Evolutionary conservation across 1,140 invertebrate species (phyloP).

Genomic region (Mycetomoellerius zeteki): DNA sequence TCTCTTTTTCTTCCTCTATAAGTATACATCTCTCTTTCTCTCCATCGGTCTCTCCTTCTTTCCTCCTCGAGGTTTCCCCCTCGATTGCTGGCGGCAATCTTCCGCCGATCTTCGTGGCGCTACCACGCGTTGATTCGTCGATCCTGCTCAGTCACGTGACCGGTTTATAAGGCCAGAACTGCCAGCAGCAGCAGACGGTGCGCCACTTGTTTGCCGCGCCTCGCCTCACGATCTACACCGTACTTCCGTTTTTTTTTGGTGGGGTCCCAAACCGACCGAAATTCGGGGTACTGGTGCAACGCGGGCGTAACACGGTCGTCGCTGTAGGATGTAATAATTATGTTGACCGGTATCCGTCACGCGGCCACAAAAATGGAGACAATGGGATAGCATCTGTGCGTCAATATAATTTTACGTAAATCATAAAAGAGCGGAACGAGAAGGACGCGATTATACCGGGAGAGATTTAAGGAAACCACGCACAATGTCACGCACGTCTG

Average conservation of each 20-base stretch:
- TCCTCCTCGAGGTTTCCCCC: constrained; percentile 26
- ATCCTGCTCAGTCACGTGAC: constrained; percentile 66
- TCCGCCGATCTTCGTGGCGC: constrained; percentile 43
- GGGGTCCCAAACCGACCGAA: background rate
- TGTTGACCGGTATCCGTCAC: background rate
- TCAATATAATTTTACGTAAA: background rate
- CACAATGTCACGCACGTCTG: too few relatives aligned
- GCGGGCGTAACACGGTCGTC: constrained; percentile 5
- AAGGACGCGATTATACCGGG: background rate
- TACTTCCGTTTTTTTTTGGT: constrained; percentile 45
- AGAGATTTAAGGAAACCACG: background rate
- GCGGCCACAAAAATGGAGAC: background rate
- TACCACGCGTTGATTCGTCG: constrained; percentile 69
- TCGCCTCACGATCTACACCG: constrained; percentile 31
- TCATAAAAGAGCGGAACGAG: constrained; percentile 20
- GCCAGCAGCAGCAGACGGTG: constrained; percentile 42
- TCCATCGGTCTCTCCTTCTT: constrained; percentile 21
- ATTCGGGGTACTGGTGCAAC: constrained; percentile 42
- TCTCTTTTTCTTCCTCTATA: constrained; percentile 44
- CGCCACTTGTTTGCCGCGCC: constrained; percentile 60
- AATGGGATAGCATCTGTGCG: constrained; percentile 19
- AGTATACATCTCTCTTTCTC: background rate
- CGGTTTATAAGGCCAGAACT: constrained; percentile 69
- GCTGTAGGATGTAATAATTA: constrained; percentile 28
- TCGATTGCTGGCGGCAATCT: constrained; percentile 34